A percentile compares a stretch with the other conserved stretches of the same genome.
phyloP scores from a whole-genome alignment of 1,140 invertebrate genomes.

The Drosophila paulistorum region DNA sequence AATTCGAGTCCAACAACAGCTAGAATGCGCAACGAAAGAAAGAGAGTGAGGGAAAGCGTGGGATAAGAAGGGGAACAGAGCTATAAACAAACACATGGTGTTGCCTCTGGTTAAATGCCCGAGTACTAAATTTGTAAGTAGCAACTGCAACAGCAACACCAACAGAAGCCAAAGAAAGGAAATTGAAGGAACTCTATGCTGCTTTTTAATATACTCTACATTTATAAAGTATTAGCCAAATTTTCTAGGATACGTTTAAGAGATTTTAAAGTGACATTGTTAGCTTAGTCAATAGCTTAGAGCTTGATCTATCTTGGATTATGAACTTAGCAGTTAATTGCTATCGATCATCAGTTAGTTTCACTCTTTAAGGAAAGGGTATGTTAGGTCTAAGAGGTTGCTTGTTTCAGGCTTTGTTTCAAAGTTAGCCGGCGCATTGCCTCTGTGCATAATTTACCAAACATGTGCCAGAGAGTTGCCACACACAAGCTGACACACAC shows the following conservation, averaged over 20 bases:
- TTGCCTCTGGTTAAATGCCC: constrained; percentile 6
- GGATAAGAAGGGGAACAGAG: not conserved
- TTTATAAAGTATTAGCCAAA: no score
- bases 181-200: not conserved
- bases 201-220: not conserved
- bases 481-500: constrained; percentile 20
- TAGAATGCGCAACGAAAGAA: not conserved
- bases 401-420: constrained; percentile 25
- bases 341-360: no score
- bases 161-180: constrained; percentile 2
- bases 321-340: no score
- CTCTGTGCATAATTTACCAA: constrained; percentile 68
- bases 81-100: constrained; percentile 25
- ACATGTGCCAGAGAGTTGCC: constrained; percentile 59
- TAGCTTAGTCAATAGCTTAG: no score
- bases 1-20: constrained; percentile 46
- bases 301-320: no score
- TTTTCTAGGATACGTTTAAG: no score
- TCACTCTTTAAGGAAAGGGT: not conserved
- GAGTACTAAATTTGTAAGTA: constrained; percentile 10
- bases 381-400: not conserved
- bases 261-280: no score
- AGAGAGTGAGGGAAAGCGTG: not conserved
- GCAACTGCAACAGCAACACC: constrained; percentile 2
- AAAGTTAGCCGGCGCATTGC: constrained; percentile 48